A percentile compares a stretch with the other conserved stretches of the same genome.
Evolutionary conservation across 2,113 vertebrate genomes (phyloP).

Genomic region (Lutjanus erythropterus): DNA sequence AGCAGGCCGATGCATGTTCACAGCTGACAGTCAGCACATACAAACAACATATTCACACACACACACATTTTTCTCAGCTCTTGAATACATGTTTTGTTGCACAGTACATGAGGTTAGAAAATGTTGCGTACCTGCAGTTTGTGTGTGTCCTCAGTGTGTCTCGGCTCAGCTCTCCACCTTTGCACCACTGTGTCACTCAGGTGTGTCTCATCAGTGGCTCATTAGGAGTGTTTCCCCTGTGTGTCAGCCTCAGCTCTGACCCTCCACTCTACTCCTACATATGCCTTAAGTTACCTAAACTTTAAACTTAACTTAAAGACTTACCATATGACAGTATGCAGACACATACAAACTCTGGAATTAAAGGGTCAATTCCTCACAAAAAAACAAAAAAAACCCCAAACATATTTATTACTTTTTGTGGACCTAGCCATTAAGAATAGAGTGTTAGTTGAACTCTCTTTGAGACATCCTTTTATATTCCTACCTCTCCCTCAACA

Average conservation of each 20-base stretch:
- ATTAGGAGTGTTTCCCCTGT: not conserved
- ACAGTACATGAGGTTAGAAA: not conserved
- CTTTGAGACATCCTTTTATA: not conserved
- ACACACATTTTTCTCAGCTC: not conserved
- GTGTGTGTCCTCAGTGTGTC: not conserved
- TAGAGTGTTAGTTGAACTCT: too few species aligned
- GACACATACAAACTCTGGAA: not conserved
- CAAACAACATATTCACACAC: not conserved
- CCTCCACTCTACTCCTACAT: constrained; percentile 20
- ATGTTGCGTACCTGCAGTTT: not conserved
- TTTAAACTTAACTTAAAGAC: not conserved
- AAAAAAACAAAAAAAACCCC: not conserved
- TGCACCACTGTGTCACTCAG: not conserved
- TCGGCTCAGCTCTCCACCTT: constrained; percentile 6
- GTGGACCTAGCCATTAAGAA: not conserved
- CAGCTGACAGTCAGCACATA: not conserved
- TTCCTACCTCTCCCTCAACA: not conserved
- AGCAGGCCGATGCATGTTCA: constrained; percentile 27
- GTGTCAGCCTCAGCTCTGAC: not conserved
- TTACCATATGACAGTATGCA: not conserved
- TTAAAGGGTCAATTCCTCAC: not conserved
- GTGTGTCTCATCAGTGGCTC: constrained; percentile 9
- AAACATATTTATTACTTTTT: not conserved
- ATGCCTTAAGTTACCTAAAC: not conserved
- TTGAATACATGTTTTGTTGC: not conserved